Evolutionary conservation across 2,888 invertebrate species (phyloP).

Genomic region (Napeogenes inachia): DNA sequence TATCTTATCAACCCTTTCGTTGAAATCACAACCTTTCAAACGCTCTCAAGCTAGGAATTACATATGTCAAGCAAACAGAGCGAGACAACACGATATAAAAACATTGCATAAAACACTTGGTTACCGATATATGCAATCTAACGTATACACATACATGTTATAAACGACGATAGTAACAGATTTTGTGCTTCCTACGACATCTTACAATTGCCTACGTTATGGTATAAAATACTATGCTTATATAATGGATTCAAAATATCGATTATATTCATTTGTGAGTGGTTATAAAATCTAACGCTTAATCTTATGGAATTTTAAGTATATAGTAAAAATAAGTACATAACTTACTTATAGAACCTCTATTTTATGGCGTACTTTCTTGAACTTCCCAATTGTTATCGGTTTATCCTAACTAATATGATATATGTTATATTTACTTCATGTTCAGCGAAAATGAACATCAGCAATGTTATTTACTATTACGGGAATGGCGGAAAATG

Average conservation of each 20-base stretch:
- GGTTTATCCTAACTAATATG: no score
- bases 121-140: conserved; percentile 41
- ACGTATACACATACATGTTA: conserved; percentile 42
- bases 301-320: conserved; percentile 25
- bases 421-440: no score
- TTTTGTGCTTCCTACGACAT: conserved; percentile 61
- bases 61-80: conserved; percentile 41
- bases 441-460: no score
- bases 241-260: conserved; percentile 24
- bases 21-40: conserved; percentile 47
- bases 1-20: conserved; percentile 34
- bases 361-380: conserved; percentile 16
- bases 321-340: conserved; percentile 26
- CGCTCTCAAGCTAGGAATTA: conserved; percentile 26
- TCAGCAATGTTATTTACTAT: no score
- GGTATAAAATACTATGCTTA: conserved; percentile 36
- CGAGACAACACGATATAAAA: conserved; percentile 28
- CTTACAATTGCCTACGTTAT: conserved; percentile 32
- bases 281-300: conserved; percentile 28
- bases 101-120: conserved; percentile 48
- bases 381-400: background rate
- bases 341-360: conserved; percentile 20
- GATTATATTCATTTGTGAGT: conserved; percentile 23
- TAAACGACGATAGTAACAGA: conserved; percentile 59
- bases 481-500: no score